A percentile compares a stretch with the other conserved stretches of the same genome.
phyloP scores from a whole-genome alignment of 2,113 vertebrate species.

The Microtus pennsylvanicus region DNA sequence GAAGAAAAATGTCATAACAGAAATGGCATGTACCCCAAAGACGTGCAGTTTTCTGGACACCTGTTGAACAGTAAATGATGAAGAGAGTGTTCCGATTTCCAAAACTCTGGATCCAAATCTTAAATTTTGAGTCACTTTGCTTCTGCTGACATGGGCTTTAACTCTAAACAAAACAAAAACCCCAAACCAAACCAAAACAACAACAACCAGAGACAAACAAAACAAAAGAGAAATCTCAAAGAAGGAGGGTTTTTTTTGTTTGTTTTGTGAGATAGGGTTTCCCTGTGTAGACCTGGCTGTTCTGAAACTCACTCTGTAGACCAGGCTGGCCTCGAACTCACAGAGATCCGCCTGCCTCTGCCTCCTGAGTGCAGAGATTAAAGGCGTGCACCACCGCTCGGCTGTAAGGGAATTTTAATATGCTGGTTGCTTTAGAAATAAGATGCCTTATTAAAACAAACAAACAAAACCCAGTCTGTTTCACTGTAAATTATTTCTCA shows the following conservation, averaged over 20 bases:
- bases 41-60: slow-evolving; percentile 61
- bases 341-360: not conserved
- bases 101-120: slow-evolving; percentile 34
- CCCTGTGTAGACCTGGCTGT: not conserved
- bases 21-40: slow-evolving; percentile 72
- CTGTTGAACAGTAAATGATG: slow-evolving; percentile 56
- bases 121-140: slow-evolving; percentile 49
- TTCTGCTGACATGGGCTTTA: not conserved
- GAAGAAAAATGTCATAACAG: slow-evolving; percentile 68
- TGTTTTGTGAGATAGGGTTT: not conserved
- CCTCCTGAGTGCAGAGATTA: not conserved
- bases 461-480: not conserved
- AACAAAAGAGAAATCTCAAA: not conserved
- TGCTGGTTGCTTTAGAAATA: slow-evolving; percentile 5
- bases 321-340: not conserved
- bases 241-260: not conserved
- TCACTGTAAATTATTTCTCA: slow-evolving; percentile 30
- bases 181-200: not conserved
- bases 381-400: rapidly evolving
- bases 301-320: not conserved
- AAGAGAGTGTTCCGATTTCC: slow-evolving; percentile 37
- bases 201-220: not conserved
- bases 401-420: not conserved
- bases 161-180: not conserved
- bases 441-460: slow-evolving; percentile 38